Evolutionary conservation across 2,888 invertebrate genomes (phyloP).

Genomic region (Phragmatobia fuliginosa): DNA sequence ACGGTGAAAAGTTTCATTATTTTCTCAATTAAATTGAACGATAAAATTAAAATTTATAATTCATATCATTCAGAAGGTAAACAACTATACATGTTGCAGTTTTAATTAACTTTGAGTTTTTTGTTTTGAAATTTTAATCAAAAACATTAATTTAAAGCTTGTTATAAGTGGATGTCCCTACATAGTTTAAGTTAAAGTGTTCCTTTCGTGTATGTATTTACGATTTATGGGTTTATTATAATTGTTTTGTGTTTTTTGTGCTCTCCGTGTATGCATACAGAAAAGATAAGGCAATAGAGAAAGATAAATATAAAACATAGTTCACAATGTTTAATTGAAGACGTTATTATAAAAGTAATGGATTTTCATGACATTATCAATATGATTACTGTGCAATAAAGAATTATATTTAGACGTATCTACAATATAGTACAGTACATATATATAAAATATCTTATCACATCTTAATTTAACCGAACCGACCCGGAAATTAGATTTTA

Average conservation of each 20-base stretch:
- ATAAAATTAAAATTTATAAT: background rate
- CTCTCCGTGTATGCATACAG: too few relatives aligned
- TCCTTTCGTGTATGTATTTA: background rate
- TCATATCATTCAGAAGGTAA: background rate
- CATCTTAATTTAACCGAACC: slow-evolving; percentile 7
- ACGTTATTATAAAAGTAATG: background rate
- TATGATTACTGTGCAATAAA: background rate
- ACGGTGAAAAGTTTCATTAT: background rate
- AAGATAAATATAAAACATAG: too few relatives aligned
- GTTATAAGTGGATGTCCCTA: background rate
- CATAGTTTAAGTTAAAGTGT: background rate
- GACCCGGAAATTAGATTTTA: slow-evolving; percentile 30
- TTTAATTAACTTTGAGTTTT: background rate
- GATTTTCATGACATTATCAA: background rate
- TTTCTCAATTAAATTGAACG: background rate
- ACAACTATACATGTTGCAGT: background rate
- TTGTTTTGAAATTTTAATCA: background rate
- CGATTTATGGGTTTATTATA: too few relatives aligned
- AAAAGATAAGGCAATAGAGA: too few relatives aligned
- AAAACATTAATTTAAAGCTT: background rate
- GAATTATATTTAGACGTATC: background rate
- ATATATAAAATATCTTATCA: background rate
- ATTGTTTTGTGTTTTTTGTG: too few relatives aligned
- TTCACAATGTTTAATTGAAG: too few relatives aligned
- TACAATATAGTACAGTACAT: background rate